Base-by-base conservation (phyloP, 1,140 invertebrate genomes). In the Delia radicum region DNA sequence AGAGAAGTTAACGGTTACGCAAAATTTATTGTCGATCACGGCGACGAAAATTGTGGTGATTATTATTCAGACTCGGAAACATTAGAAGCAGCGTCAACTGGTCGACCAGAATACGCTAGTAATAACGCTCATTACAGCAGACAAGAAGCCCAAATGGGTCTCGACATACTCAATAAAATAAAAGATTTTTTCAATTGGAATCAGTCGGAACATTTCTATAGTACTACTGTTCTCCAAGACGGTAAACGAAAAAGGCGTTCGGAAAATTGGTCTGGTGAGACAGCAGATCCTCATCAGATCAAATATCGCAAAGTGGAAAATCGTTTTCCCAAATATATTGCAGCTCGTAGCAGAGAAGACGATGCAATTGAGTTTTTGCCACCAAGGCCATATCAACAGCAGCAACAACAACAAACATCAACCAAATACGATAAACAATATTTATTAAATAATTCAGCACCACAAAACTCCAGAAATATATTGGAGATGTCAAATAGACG, bases 291-390 rank as follows among this genome's bases (percentile, higher is more conserved):
- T 1, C 69, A 73, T 6, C 71, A 48, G 27, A 76, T 84, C n/a
- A 85, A 85, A 74, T 85, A 85, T 76, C 80, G 80, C 0, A 77
- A 81, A 10, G 84, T 85, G 28, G 79, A 83, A 33, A 84, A 82
- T 63, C 78, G 78, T 42, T 85, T 85, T 80, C 84, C 84, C 4
- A 81, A 85, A 61, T 78, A 75, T 28, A 82, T 85, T 55, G 48
- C 48, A 21, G 48, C 48, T 3, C n/a, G 69, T 37, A 0, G 67
- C 69, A 28, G 48, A 77, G 77, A 77, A 67, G 75, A 75, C 42
- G 77, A 74, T 65, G 33, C 74, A 46, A 77, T 10, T 27, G 55
- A 65, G 61, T 65, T 61, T 27, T 55, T 55, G 15, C 13, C 24
- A 55, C 65, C 46, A 33, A n/a, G 18, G n/a, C 8, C 18, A 6